phyloP scores from a whole-genome alignment of 2,888 invertebrate species.

The Hypselothyrea guttata region DNA sequence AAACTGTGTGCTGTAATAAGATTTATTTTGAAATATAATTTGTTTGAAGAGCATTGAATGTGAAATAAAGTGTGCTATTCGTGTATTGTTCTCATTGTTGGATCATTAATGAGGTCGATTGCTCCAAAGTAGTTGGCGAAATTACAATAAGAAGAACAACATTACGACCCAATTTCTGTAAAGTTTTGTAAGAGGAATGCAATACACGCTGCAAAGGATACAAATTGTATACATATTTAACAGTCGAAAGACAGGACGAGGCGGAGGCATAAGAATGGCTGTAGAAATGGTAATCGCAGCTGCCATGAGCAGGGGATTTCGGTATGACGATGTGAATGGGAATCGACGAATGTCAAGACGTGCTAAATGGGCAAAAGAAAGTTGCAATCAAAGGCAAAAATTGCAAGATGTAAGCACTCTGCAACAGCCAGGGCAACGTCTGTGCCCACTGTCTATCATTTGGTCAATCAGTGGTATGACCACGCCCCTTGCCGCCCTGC shows the following conservation, averaged over 20 bases:
- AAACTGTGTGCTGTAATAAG: too few relatives aligned
- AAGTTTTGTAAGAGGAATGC: constrained; percentile 1
- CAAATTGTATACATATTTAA: constrained; percentile 53
- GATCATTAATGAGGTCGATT: too few relatives aligned
- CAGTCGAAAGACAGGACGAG: constrained; percentile 12
- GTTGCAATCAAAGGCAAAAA: constrained; percentile 65
- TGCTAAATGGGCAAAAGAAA: constrained; percentile 66
- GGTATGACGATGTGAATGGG: constrained; percentile 6
- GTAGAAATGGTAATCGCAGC: too few relatives aligned
- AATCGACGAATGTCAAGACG: constrained; percentile 53
- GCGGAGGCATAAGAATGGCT: background rate
- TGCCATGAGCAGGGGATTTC: background rate
- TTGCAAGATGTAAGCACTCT: constrained; percentile 51
- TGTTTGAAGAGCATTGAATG: too few relatives aligned
- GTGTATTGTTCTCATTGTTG: too few relatives aligned
- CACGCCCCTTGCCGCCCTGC: constrained; percentile 16
- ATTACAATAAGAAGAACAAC: background rate
- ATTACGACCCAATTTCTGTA: constrained; percentile 34
- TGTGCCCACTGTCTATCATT: constrained; percentile 62
- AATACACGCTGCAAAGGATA: constrained; percentile 17
- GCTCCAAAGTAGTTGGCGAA: too few relatives aligned
- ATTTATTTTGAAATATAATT: too few relatives aligned
- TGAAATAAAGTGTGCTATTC: too few relatives aligned
- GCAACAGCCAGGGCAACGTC: constrained; percentile 16
- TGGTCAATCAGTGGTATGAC: constrained; percentile 61